Percentiles rank a stretch among this genome's conserved stretches.
Evolutionary conservation across 2,113 vertebrate species (phyloP).

Genomic region (Merops nubicus): DNA sequence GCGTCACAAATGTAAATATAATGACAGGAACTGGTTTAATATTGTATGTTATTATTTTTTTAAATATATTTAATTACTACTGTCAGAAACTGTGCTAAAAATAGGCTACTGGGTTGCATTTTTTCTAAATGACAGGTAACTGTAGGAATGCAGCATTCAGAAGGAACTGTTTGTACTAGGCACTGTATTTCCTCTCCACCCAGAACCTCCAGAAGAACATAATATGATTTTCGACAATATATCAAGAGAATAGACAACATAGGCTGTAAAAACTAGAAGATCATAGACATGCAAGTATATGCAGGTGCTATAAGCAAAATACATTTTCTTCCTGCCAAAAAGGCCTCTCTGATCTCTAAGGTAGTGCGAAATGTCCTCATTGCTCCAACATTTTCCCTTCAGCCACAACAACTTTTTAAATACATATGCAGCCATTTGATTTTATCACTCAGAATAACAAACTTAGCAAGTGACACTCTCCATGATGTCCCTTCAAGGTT

Average conservation of each 20-base stretch:
- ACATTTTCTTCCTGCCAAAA: conserved; percentile 2
- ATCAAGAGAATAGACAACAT: neutral
- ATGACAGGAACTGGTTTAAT: neutral
- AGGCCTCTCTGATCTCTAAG: neutral
- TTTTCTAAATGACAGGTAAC: conserved; percentile 41
- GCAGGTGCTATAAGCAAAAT: conserved; percentile 3
- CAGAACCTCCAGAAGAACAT: conserved; percentile 1
- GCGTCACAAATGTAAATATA: neutral
- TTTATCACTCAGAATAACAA: neutral
- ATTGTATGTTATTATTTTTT: neutral
- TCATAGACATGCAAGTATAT: conserved; percentile 16
- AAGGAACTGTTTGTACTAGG: conserved; percentile 50
- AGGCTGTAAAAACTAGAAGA: neutral
- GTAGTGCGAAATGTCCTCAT: neutral
- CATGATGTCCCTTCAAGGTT: neutral
- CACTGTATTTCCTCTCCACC: neutral
- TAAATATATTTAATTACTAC: neutral
- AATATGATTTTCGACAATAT: neutral
- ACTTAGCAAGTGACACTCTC: neutral
- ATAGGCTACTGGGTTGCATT: neutral
- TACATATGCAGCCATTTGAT: neutral
- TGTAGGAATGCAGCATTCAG: conserved; percentile 2
- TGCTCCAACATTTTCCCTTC: conserved; percentile 19
- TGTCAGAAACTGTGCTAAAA: conserved; percentile 28
- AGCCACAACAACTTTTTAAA: neutral